These are phyloP conservation scores for Ganaspis brasiliensis DNA, from an alignment of 2,888 invertebrate genomes.

Conservation along the genomic window DNA sequence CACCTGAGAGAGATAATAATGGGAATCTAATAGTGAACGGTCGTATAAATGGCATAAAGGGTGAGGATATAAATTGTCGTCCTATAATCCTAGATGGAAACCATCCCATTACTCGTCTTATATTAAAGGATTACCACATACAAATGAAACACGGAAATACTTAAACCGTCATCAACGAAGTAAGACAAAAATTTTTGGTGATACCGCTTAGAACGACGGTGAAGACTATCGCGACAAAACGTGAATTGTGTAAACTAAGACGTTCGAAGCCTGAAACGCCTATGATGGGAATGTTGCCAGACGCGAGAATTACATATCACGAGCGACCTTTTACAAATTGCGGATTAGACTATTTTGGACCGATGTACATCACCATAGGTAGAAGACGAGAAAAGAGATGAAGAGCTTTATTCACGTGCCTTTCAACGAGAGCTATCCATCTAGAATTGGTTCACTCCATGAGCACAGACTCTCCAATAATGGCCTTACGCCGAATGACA, in stretches of 20 bases:
- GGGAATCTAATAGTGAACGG: background rate
- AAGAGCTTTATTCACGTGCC: conserved; percentile 57
- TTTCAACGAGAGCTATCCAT: conserved; percentile 52
- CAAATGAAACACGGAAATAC: background rate
- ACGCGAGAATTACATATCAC: conserved; percentile 46
- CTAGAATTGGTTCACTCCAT: conserved; percentile 30
- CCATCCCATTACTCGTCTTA: background rate
- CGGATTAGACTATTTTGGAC: conserved; percentile 59
- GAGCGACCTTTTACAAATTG: conserved; percentile 49
- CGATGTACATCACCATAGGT: conserved; percentile 50
- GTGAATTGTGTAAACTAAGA: conserved; percentile 33
- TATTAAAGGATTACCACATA: background rate
- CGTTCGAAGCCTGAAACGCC: conserved; percentile 44
- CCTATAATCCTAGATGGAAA: background rate
- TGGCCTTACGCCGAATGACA: conserved; percentile 29
- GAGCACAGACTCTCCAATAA: conserved; percentile 49
- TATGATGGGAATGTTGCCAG: conserved; percentile 48
- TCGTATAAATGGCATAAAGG: background rate
- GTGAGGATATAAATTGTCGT: background rate
- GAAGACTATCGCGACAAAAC: conserved; percentile 3
- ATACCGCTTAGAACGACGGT: conserved; percentile 33
- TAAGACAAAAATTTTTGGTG: conserved; percentile 52
- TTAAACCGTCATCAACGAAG: background rate
- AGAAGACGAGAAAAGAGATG: conserved; percentile 52
- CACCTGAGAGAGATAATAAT: background rate